phyloP scores from a whole-genome alignment of 2,888 invertebrate species.

The Zygaena filipendulae region DNA sequence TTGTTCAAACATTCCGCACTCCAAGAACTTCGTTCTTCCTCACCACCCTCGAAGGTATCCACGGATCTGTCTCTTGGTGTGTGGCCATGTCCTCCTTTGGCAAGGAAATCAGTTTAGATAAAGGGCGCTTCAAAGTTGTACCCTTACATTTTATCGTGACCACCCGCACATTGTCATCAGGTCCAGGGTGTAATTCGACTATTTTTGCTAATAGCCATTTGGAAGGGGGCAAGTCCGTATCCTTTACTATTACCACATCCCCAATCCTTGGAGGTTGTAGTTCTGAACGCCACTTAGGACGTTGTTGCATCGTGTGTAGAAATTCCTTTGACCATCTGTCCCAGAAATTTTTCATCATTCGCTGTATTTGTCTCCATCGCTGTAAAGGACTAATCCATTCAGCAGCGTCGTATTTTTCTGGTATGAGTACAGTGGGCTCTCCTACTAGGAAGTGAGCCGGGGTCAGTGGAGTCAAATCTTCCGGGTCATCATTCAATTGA shows the following conservation, averaged over 20 bases:
- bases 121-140: conserved; percentile 16
- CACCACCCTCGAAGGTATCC: too few relatives aligned
- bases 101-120: too few relatives aligned
- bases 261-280: conserved; percentile 12
- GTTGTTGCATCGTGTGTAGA: conserved; percentile 16
- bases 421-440: conserved; percentile 12
- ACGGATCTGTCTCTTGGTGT: too few relatives aligned
- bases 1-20: too few relatives aligned
- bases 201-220: conserved; percentile 16
- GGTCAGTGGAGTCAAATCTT: conserved; percentile 8
- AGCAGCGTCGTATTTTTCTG: conserved; percentile 7
- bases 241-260: conserved; percentile 16
- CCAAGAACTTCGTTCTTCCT: too few relatives aligned
- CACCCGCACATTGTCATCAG: conserved; percentile 16
- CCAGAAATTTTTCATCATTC: conserved; percentile 20
- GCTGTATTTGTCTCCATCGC: conserved; percentile 20
- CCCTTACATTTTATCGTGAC: conserved; percentile 17
- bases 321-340: conserved; percentile 19
- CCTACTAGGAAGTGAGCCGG: conserved; percentile 16
- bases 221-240: conserved; percentile 13
- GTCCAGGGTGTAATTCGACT: conserved; percentile 12
- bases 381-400: conserved; percentile 7
- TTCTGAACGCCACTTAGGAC: conserved; percentile 17
- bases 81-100: too few relatives aligned
- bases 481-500: neutral